Evolutionary conservation across 1,140 invertebrate genomes (phyloP), one percentile per base, ranked within the genome.

Genomic region (Idris sp.): DNA sequence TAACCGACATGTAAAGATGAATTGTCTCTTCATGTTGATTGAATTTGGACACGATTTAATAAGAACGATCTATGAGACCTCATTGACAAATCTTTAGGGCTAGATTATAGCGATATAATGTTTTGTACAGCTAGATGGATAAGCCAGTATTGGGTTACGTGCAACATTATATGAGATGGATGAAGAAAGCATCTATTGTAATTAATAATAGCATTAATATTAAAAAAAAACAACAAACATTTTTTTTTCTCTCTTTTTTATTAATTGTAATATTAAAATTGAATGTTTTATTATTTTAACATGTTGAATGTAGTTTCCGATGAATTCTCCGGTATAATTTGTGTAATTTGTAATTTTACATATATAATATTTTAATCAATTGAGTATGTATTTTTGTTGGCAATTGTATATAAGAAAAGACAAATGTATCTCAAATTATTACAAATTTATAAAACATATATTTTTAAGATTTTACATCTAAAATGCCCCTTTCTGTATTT

Each of bases 61-160:
- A 25, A 40, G 38, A 67, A 51, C 41, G 65, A 76, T 71, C 40
- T 74, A 83, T 79, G 77, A 81, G 79, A 84, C 82, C 82, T 85
- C 82, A 86, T 81, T 79, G 83, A 86, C 82, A 85, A 85, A 85
- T 84, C 83, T 84, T 75, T 85, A 84, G 83, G 81, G 77, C 79
- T 86, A 84, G 83, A n/a, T 75, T 77, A 80, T 85, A 84, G 80
- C 78, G 77, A 81, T 82, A 86, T 85, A 84, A 85, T 86, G 84
- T 86, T 86, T 86, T 86, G 84, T 85, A 86, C 84, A 86, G 83
- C 80, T 86, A 86, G 83, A 80, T 82, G 73, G 84, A 78, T 86
- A 86, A 86, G 83, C 85, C 83, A 86, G 83, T 85, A 84, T 76
- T 86, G 85, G 85, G 84, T 86, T 86, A 85, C 78, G 85, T 86